Conservation (phyloP, 2,113 vertebrate genomes). For the Hydrolagus affinis region DNA sequence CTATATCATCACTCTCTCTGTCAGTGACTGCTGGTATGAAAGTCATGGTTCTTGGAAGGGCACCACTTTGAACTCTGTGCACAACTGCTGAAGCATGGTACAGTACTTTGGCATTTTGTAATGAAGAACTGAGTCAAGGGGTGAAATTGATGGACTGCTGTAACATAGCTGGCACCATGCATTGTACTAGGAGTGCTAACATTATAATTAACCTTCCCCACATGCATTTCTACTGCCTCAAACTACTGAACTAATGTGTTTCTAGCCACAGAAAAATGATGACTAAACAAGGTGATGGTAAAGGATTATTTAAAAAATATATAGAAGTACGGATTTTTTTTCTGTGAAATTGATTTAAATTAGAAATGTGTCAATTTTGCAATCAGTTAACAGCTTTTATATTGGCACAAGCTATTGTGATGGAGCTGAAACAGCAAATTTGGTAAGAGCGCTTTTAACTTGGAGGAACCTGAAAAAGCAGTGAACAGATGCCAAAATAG, state of each 20-base stretch:
- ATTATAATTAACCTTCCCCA: background rate
- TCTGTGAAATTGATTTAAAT: background rate
- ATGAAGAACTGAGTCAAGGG: background rate
- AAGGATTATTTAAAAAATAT: background rate
- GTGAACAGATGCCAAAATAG: background rate
- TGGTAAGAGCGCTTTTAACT: background rate
- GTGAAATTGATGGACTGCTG: background rate
- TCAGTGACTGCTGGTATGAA: background rate
- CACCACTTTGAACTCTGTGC: background rate
- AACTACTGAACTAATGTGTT: background rate
- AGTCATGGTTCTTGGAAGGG: no score
- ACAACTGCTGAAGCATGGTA: background rate
- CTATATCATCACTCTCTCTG: background rate
- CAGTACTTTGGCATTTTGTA: background rate
- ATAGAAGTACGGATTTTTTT: background rate
- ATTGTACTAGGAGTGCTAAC: background rate
- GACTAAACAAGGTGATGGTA: background rate
- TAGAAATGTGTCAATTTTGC: background rate
- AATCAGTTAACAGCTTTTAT: background rate
- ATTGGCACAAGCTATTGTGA: background rate
- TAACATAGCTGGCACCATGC: background rate
- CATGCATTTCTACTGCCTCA: background rate
- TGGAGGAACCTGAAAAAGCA: background rate
- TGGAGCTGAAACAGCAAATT: background rate
- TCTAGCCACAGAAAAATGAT: background rate